Evolutionary conservation across 2,797 vertebrate genomes (phyloP).

Genomic region (Myripristis murdjan): DNA sequence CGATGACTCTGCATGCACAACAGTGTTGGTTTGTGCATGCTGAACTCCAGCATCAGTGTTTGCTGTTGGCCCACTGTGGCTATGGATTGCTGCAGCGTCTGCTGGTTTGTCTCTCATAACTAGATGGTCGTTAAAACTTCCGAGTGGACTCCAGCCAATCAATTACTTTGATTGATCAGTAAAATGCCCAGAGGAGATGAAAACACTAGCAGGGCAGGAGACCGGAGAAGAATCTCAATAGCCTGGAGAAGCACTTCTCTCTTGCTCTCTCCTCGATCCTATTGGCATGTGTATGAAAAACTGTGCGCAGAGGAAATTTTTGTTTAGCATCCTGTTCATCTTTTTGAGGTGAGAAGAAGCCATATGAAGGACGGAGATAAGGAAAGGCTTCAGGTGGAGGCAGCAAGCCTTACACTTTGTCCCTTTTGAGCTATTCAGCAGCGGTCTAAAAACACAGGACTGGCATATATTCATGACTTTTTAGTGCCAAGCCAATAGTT

Average conservation of each 20-base stretch:
- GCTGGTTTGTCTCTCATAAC: slow-evolving; percentile 56
- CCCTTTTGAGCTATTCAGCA: slow-evolving; percentile 53
- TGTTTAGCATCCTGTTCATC: slow-evolving; percentile 70
- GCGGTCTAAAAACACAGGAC: slow-evolving; percentile 58
- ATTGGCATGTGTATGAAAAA: slow-evolving; percentile 77
- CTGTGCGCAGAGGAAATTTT: slow-evolving; percentile 66
- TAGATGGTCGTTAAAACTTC: slow-evolving; percentile 68
- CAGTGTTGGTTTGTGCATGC: slow-evolving; percentile 12
- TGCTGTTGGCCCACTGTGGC: slow-evolving; percentile 20
- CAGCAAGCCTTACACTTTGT: slow-evolving; percentile 48
- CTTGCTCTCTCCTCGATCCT: slow-evolving; percentile 53
- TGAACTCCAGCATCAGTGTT: slow-evolving; percentile 27
- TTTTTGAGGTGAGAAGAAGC: slow-evolving; percentile 64
- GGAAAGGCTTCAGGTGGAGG: slow-evolving; percentile 53
- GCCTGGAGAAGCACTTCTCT: slow-evolving; percentile 59
- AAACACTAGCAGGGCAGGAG: slow-evolving; percentile 46
- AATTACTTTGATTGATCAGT: slow-evolving; percentile 78
- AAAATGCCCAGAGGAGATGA: slow-evolving; percentile 62
- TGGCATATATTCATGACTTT: slow-evolving; percentile 67
- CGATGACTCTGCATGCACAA: slow-evolving; percentile 31
- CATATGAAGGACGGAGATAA: slow-evolving; percentile 76
- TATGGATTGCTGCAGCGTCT: slow-evolving; percentile 49
- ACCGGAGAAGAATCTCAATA: slow-evolving; percentile 61
- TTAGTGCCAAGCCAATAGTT: slow-evolving; percentile 63
- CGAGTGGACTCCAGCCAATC: slow-evolving; percentile 68